A percentile compares a stretch with the other conserved stretches of the same genome.
Conservation (phyloP, 2,797 vertebrate genomes). For the Coendou prehensilis region DNA sequence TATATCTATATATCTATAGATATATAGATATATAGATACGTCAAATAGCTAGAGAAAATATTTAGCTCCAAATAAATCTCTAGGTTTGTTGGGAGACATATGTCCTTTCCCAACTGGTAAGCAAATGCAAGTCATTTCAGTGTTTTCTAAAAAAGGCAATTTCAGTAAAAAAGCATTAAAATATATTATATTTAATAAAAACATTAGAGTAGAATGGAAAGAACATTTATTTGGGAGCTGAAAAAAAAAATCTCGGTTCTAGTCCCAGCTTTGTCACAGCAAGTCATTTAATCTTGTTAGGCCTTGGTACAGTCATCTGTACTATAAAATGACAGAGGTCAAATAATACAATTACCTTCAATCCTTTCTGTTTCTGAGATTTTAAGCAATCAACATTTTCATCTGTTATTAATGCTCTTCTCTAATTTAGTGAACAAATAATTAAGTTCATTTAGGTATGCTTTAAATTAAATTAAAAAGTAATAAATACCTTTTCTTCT, state of each 20-base stretch:
- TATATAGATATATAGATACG: not conserved
- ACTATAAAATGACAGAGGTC: constrained; percentile 10
- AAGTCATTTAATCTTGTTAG: constrained; percentile 63
- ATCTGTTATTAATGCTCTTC: constrained; percentile 52
- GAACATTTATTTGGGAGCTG: not conserved
- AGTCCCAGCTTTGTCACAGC: not conserved
- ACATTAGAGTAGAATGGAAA: not conserved
- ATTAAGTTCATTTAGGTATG: constrained; percentile 63
- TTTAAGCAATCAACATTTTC: constrained; percentile 59
- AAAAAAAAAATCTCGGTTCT: constrained; percentile 38
- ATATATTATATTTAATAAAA: constrained; percentile 29
- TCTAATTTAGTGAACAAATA: constrained; percentile 40
- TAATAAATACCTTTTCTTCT: constrained; percentile 95
- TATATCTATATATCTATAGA: not conserved
- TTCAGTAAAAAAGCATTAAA: constrained; percentile 49
- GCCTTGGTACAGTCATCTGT: not conserved
- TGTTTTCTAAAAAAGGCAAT: constrained; percentile 45
- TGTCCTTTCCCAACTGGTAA: constrained; percentile 35
- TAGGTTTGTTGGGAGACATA: not conserved
- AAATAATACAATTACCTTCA: not conserved
- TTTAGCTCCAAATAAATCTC: constrained; percentile 45
- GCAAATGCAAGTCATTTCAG: constrained; percentile 32
- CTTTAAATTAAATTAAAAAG: constrained; percentile 63
- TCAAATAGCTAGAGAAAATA: constrained; percentile 53
- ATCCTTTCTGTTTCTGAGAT: constrained; percentile 58